Percentiles rank a stretch among this genome's conserved stretches.
phyloP scores from a whole-genome alignment of 2,113 vertebrate genomes.

The Saguinus imperator region DNA sequence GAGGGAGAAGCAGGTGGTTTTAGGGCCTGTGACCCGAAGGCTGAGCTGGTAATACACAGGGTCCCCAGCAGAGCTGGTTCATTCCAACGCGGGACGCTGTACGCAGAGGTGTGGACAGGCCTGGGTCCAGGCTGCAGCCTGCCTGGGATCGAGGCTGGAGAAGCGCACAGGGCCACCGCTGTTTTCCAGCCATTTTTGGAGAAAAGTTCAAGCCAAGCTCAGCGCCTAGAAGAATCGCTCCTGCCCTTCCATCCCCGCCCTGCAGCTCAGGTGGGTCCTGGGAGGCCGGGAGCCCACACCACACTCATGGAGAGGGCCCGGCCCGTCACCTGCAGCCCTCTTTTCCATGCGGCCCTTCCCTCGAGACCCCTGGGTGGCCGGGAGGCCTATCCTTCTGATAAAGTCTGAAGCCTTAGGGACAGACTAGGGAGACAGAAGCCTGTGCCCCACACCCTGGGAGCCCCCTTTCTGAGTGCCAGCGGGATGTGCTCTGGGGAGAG shows the following conservation, averaged over 20 bases:
- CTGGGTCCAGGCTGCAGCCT: no score
- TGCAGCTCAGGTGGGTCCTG: fast-evolving
- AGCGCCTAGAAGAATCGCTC: no score
- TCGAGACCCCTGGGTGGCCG: not conserved
- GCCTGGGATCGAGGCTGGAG: no score
- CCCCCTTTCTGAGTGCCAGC: no score
- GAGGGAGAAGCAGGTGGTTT: not conserved
- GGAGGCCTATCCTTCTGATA: fast-evolving
- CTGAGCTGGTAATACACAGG: fast-evolving
- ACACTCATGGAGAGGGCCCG: fast-evolving
- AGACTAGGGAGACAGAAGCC: no score
- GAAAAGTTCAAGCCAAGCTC: not conserved
- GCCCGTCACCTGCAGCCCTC: fast-evolving
- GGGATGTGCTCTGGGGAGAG: not conserved
- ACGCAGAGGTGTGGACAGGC: fast-evolving
- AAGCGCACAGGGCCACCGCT: fast-evolving
- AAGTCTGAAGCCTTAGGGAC: not conserved
- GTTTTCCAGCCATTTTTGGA: not conserved
- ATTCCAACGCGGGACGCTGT: fast-evolving
- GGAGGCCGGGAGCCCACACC: fast-evolving
- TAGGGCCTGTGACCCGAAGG: fast-evolving
- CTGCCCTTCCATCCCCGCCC: fast-evolving
- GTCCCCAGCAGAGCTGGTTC: fast-evolving
- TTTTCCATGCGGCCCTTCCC: not conserved
- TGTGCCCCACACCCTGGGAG: fast-evolving